Percentiles rank a stretch among this genome's conserved stretches.
phyloP scores from a whole-genome alignment of 2,797 vertebrate genomes.

The Syndactyla subalaris region DNA sequence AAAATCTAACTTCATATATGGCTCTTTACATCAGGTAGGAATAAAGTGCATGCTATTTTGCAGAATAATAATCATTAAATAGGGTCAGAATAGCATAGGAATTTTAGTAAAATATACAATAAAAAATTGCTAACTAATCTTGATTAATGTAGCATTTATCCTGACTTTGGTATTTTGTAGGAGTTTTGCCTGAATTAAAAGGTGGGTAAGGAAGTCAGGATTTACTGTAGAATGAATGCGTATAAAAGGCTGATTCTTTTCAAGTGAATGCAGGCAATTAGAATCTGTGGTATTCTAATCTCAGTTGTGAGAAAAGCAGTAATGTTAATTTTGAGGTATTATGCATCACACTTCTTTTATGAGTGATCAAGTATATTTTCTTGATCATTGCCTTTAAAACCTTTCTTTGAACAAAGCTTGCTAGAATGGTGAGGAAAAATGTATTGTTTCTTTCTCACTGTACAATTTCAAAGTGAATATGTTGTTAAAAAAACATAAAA shows the following conservation, averaged over 20 bases:
- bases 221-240: background rate
- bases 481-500: background rate
- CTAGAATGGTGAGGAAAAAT: background rate
- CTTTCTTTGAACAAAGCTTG: background rate
- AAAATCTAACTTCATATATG: background rate
- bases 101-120: background rate
- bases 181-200: background rate
- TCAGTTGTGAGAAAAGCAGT: background rate
- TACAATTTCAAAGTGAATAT: background rate
- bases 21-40: background rate
- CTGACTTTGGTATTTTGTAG: background rate
- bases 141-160: background rate
- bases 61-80: background rate
- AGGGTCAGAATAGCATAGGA: background rate
- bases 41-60: background rate
- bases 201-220: background rate
- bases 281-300: background rate
- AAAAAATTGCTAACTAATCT: background rate
- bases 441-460: background rate
- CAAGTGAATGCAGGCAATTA: background rate
- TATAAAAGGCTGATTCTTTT: background rate
- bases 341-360: background rate
- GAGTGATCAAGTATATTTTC: background rate
- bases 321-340: constrained; percentile 1
- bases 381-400: constrained; percentile 2